A percentile compares a stretch with the other conserved stretches of the same genome.
These are phyloP conservation scores for Arnoldichthys spilopterus DNA, from an alignment of 2,797 vertebrate genomes.

Conservation along the genomic window DNA sequence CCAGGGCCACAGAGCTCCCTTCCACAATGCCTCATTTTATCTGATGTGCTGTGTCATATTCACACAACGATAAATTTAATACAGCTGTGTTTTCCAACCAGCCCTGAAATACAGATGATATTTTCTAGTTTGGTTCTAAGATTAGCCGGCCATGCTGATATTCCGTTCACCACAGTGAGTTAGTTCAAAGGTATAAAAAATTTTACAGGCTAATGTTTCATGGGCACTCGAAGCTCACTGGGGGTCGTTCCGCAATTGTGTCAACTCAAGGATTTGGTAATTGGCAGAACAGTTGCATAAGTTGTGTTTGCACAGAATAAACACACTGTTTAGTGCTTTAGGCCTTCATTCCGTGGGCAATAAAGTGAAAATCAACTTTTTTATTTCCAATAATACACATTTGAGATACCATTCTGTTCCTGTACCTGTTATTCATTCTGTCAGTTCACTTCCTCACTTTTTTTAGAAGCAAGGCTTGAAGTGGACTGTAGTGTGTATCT, in stretches of 20 bases:
- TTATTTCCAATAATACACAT: too few relatives aligned
- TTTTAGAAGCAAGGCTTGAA: too few relatives aligned
- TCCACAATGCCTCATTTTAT: conserved; percentile 3
- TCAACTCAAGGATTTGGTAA: too few relatives aligned
- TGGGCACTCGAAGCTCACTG: background rate
- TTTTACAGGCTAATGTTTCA: background rate
- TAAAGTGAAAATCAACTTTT: too few relatives aligned
- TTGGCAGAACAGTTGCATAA: background rate
- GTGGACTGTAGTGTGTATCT: too few relatives aligned
- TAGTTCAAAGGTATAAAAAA: background rate
- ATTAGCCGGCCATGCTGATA: background rate
- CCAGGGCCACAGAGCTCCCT: background rate
- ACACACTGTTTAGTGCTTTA: too few relatives aligned
- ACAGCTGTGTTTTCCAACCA: conserved; percentile 22
- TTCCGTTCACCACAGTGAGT: background rate
- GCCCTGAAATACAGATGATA: background rate
- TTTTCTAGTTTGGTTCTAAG: background rate
- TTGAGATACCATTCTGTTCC: too few relatives aligned
- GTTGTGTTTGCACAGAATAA: background rate
- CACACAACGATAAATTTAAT: background rate
- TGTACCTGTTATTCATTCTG: too few relatives aligned
- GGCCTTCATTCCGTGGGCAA: too few relatives aligned
- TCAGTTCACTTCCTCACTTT: too few relatives aligned
- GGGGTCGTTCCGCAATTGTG: background rate
- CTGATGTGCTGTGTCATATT: conserved; percentile 22